Conservation (phyloP, 2,888 invertebrate species). For the Tenthredo distinguenda region DNA sequence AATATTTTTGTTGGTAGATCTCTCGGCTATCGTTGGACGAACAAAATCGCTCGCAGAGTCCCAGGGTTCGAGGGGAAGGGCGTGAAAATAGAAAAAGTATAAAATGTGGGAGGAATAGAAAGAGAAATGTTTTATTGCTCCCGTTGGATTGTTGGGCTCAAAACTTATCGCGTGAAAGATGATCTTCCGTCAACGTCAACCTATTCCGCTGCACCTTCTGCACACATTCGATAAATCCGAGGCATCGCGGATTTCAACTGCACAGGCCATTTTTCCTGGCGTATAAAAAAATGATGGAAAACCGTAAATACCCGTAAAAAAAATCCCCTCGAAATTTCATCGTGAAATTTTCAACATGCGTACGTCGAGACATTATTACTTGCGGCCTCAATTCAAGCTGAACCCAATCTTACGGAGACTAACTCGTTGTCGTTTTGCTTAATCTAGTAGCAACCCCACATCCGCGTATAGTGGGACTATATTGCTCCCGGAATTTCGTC, state of each 20-base stretch:
- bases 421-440: slow-evolving; percentile 9
- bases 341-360: not conserved
- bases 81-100: not conserved
- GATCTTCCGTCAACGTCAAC: not conserved
- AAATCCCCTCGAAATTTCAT: not conserved
- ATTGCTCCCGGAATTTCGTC: not conserved
- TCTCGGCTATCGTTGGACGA: not conserved
- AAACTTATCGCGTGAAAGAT: slow-evolving; percentile 34
- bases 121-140: not conserved
- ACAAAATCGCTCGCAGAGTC: not conserved
- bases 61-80: not conserved
- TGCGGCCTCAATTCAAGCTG: not conserved
- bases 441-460: not conserved
- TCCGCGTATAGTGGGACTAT: not conserved
- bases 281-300: not conserved
- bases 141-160: not conserved
- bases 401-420: not conserved
- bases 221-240: not conserved
- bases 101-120: not conserved
- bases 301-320: not conserved
- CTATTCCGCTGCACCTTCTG: not conserved
- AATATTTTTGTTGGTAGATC: not conserved
- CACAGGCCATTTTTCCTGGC: not conserved
- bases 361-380: not conserved
- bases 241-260: not conserved